Percentiles rank a stretch among this genome's conserved stretches.
Evolutionary conservation across 2,113 vertebrate genomes (phyloP).

Genomic region (Rynchops niger): DNA sequence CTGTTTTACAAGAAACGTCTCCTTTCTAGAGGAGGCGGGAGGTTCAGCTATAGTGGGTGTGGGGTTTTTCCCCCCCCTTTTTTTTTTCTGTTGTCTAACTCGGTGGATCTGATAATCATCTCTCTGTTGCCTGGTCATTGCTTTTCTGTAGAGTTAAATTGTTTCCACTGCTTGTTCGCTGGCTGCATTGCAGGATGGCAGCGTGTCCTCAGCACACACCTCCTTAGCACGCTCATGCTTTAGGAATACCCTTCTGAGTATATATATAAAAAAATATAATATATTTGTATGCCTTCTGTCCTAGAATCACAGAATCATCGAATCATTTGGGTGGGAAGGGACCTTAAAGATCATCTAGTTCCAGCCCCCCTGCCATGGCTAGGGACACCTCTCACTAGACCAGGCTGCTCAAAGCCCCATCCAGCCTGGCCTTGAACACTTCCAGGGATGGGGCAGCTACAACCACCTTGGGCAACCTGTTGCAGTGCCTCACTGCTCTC

Average conservation of each 20-base stretch:
- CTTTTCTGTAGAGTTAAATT: not conserved
- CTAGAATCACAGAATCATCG: too few relatives aligned
- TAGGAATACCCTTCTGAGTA: not conserved
- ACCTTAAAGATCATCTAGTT: too few relatives aligned
- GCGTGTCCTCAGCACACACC: not conserved
- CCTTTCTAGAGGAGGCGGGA: not conserved
- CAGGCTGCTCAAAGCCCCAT: too few relatives aligned
- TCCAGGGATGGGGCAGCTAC: too few relatives aligned
- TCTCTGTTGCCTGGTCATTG: not conserved
- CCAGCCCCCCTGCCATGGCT: too few relatives aligned
- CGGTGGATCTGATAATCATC: not conserved
- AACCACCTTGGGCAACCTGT: too few relatives aligned
- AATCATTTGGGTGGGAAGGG: too few relatives aligned
- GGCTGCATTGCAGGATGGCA: not conserved
- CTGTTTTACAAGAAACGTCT: not conserved
- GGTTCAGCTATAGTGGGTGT: not conserved
- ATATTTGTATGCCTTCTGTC: not conserved
- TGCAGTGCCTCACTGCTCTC: too few relatives aligned
- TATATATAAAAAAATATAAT: too few relatives aligned
- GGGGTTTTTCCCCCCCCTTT: accelerated
- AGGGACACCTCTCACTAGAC: too few relatives aligned
- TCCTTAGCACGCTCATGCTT: not conserved
- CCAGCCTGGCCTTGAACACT: too few relatives aligned
- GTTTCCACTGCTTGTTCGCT: not conserved
- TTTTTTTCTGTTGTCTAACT: not conserved